Evolutionary conservation across 2,797 vertebrate species (phyloP), one percentile per base, ranked within the genome.

Genomic region (Brachymystax lenok): DNA sequence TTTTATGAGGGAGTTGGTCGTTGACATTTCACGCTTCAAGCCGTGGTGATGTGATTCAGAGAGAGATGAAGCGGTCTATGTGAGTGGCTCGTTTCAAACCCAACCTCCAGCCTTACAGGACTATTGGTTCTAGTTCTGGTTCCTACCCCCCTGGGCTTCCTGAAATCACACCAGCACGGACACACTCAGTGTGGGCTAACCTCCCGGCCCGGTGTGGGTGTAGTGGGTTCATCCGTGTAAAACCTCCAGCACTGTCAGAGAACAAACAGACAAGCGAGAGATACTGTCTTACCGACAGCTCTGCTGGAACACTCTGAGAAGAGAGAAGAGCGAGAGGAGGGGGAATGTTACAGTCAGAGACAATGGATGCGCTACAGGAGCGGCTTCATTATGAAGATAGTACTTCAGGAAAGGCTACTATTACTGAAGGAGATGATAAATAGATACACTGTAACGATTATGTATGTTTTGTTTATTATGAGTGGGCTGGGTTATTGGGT

Each of bases 241-340:
- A 83, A 81, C 85, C 80, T 75, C 74, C 80, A 69, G 76, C 83
- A 78, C 84, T 90, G 88, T 90, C 89, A 90, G 88, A 89, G 88
- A 87, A 81, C 84, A 71, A 84, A 80, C 89, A 75, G 88, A 88
- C 88, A 85, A 90, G 88, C 74, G 90, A 87, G 90, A 91, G 84
- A 68, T 76, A 80, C 81, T 74, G n/a, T 63, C 10, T 21, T 27
- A 63, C 59, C 27, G 24, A 63, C 13, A 86, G 86, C 85, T 82
- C 72, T 78, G 83, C 79, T 14, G 51, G 71, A 76, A 84, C 2
- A 75, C 81, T 79, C 8, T 5, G 40, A 68, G 74, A 54, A 71
- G 74, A 80, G 75, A 27, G 56, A 46, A 27, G 68, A 21, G 67
- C 5, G 68, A 70, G 40, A 5, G 19, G 69, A 17, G 64, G 4